Percentiles rank a stretch among this genome's conserved stretches.
These are phyloP conservation scores for Ganaspis brasiliensis DNA, from an alignment of 2,888 invertebrate genomes.

Conservation along the genomic window DNA sequence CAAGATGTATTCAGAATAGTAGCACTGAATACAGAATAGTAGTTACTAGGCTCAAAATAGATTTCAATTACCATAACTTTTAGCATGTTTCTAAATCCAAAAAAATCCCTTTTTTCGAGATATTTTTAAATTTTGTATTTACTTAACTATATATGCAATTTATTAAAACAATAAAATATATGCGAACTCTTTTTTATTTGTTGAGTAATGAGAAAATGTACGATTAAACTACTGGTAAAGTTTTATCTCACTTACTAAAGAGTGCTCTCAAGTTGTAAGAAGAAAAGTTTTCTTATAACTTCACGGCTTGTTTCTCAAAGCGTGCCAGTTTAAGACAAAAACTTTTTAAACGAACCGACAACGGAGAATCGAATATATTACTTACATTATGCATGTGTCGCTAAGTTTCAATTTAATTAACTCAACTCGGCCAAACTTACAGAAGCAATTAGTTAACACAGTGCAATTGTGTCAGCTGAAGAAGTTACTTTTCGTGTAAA, in stretches of 20 bases:
- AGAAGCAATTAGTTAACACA: neutral
- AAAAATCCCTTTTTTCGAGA: neutral
- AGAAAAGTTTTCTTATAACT: constrained; percentile 40
- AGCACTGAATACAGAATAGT: constrained; percentile 30
- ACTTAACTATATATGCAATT: too few species aligned
- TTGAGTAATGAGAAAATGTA: neutral
- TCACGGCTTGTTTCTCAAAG: constrained; percentile 37
- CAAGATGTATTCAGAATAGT: constrained; percentile 37
- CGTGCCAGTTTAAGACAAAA: constrained; percentile 31
- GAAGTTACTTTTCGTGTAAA: neutral
- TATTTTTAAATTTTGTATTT: neutral
- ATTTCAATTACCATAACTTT: constrained; percentile 19
- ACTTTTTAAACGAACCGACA: constrained; percentile 38
- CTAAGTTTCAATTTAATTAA: constrained; percentile 18
- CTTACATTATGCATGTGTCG: constrained; percentile 14
- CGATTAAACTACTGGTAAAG: constrained; percentile 19
- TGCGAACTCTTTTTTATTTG: constrained; percentile 1
- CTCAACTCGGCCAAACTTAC: constrained; percentile 10
- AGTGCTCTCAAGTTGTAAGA: constrained; percentile 39
- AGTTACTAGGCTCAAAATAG: neutral
- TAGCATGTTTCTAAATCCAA: neutral
- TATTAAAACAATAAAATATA: neutral
- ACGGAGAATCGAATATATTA: constrained; percentile 33
- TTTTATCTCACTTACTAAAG: constrained; percentile 39
- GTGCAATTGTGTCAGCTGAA: neutral